Base-by-base conservation (phyloP, 2,113 vertebrate species). In the Hyperopisus bebe region DNA sequence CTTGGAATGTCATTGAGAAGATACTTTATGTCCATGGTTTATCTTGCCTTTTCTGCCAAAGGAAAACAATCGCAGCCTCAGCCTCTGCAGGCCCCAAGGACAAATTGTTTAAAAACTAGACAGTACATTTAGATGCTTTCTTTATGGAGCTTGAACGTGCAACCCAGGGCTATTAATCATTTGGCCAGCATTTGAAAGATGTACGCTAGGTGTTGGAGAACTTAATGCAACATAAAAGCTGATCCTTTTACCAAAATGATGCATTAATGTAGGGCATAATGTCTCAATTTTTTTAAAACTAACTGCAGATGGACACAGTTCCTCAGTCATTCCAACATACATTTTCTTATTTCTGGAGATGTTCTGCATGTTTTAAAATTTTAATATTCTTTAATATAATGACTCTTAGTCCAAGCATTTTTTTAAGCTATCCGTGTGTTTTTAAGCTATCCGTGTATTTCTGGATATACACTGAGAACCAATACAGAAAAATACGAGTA, bases 101-200 rank as follows among this genome's bases (percentile, higher is more conserved):
- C 86, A 89, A 89, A 91, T 87, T 27, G 88, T 91, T 91, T 89
- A 90, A 90, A 90, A 92, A 90, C 53, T 55, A 89, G 88, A 84
- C 89, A 90, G 53, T 90, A 89, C 90, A 74, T 89, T 50, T 62
- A 77, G 83, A 90, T 77, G 88, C 19, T 87, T 47, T 47, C 55
- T 88, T 89, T 87, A 74, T 91, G 66, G 82, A 90, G 88, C 90
- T 91, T 90, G 93, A 92, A 90, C 89, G 90, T 92, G 87, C 90
- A 90, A 92, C 90, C 87, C 58, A 51, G 86, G 86, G 84, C 88
- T 89, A 92, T 93, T 91, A 90, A 92, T 92, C 90, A 91, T 90
- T 91, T 89, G 89, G 89, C 89, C 90, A 90, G 66, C 91, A 88
- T 53, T 89, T 90, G 88, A 90, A 89, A 91, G 90, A 89, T 90